phyloP scores from a whole-genome alignment of 2,113 vertebrate genomes.

The Rhabdomys dilectus region DNA sequence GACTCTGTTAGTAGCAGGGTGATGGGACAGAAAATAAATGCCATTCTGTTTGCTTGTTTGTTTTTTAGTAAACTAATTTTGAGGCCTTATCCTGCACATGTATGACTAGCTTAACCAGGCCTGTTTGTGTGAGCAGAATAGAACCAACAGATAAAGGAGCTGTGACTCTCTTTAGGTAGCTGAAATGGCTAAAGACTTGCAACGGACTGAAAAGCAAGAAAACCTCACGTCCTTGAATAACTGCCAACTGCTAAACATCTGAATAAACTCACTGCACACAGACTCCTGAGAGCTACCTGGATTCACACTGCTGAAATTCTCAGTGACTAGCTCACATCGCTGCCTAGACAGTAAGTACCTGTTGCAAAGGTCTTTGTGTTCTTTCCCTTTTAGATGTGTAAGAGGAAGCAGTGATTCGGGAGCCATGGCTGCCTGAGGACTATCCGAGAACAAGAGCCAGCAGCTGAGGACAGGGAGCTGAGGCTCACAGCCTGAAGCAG shows the following conservation, averaged over 20 bases:
- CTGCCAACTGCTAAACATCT: neutral
- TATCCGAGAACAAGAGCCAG: neutral
- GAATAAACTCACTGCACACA: neutral
- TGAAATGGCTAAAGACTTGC: neutral
- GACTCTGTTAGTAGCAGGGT: slow-evolving; percentile 61
- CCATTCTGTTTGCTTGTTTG: neutral
- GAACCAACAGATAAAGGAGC: neutral
- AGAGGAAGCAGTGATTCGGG: neutral
- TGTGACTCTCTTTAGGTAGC: neutral
- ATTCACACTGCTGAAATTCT: neutral
- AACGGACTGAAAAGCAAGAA: slow-evolving; percentile 47
- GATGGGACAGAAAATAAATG: slow-evolving; percentile 16
- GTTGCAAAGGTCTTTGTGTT: neutral
- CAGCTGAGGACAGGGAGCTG: slow-evolving; percentile 1
- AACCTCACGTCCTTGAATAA: slow-evolving; percentile 56
- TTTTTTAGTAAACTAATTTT: slow-evolving; percentile 30
- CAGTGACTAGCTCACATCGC: slow-evolving; percentile 21
- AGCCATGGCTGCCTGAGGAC: neutral
- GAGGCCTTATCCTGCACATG: slow-evolving; percentile 5
- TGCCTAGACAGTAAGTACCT: neutral
- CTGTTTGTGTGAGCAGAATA: neutral
- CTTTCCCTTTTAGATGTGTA: neutral
- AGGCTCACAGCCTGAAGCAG: neutral
- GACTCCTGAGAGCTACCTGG: neutral
- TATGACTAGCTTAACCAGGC: slow-evolving; percentile 11